Evolutionary conservation across 1,140 invertebrate genomes (phyloP), one percentile per base, ranked within the genome.

Genomic region (Harlomillsia oculata): DNA sequence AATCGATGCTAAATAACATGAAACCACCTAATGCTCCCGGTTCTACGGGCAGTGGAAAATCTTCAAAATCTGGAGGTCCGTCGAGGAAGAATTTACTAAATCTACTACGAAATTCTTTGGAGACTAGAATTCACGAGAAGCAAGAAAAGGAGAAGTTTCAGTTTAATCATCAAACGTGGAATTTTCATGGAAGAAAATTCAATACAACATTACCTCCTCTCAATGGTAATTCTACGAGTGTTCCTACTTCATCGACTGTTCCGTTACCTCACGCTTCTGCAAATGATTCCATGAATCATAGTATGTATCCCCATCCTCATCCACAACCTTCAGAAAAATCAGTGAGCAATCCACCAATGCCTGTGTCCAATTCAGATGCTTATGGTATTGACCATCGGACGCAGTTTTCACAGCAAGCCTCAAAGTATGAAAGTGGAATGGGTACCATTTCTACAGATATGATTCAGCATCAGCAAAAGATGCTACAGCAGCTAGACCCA

Each of bases 121-220:
- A 65, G 41, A 62, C 39, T 25, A 34, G 63, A 23, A 62, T 65
- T 1, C 40, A 62, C 23, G 60, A 62, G 25, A 65, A 65, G 39
- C 57, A 60, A 25, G 64, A 65, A 25, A 62, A 62, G 45, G 63
- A 62, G 37, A 65, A 65, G 46, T 59, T 61, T 34, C 63, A 62
- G 26, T 62, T 65, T 43, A 62, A 60, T 58, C 64, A 65, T 36
- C 64, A 65, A 56, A 65, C 64, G 3, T 65, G 64, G 64, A 65
- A 62, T 56, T 65, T 65, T 40, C 60, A 60, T 30, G 64, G 60
- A 40, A 53, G 50, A 30, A 65, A 62, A 44, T 62, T 50, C 26
- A 63, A 62, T 34, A 59, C 53, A 16, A 41, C 60, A 21, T 39
- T 62, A 20, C 63, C 59, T 21, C 53, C 56, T 5, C 14, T 58